Conservation (phyloP, 2,113 vertebrate species). For the Sylvietta virens region DNA sequence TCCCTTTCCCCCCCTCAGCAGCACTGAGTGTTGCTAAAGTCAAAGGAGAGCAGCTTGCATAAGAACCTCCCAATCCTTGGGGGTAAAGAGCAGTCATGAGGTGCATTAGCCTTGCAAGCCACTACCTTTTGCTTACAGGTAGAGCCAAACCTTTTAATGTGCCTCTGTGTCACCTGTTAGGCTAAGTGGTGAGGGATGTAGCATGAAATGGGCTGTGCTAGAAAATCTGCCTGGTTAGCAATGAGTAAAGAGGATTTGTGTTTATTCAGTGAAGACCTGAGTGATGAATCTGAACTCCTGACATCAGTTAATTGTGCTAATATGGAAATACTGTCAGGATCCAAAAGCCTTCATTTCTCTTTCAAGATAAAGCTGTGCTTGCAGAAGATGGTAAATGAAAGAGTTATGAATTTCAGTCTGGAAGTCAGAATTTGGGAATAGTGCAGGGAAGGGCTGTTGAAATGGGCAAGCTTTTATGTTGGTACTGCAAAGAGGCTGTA, state of each 20-base stretch:
- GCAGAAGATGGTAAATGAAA: not conserved
- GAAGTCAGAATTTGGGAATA: not conserved
- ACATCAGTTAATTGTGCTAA: not conserved
- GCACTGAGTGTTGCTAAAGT: not conserved
- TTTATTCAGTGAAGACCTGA: not conserved
- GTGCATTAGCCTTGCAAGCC: not conserved
- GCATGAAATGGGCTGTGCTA: not conserved
- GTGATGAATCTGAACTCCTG: not conserved
- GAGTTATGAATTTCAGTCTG: not conserved
- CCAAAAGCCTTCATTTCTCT: not conserved
- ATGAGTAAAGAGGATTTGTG: not conserved
- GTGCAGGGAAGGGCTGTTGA: not conserved
- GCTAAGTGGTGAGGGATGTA: not conserved
- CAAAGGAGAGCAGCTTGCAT: not conserved
- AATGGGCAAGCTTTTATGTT: not conserved
- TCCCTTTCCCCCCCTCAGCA: not conserved
- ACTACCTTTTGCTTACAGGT: not conserved
- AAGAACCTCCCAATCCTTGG: not conserved
- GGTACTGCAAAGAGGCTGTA: not conserved
- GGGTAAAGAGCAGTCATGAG: not conserved
- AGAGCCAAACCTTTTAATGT: not conserved
- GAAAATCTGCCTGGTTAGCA: not conserved
- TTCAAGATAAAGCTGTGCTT: not conserved
- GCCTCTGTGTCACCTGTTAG: not conserved
- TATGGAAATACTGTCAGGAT: slow-evolving; percentile 27